A percentile compares a stretch with the other conserved stretches of the same genome.
phyloP scores from a whole-genome alignment of 2,888 invertebrate genomes.

The Acheta domesticus region DNA sequence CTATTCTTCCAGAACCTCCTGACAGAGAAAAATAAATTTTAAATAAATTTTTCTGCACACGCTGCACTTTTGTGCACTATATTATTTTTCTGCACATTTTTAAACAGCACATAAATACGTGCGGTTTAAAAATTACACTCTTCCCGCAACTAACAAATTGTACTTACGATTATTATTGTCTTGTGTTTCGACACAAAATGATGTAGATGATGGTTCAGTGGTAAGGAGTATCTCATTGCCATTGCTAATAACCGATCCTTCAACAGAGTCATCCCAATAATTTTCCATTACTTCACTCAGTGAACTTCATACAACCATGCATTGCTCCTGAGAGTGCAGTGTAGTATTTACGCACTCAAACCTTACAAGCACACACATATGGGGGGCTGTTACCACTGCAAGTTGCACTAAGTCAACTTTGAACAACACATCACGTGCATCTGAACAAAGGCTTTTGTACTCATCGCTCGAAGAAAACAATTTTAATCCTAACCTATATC shows the following conservation, averaged over 20 bases:
- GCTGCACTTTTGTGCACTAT: too few species aligned
- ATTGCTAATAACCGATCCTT: conserved; percentile 26
- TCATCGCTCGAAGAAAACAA: neutral
- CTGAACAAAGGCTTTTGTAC: neutral
- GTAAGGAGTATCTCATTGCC: conserved; percentile 26
- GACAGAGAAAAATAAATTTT: neutral
- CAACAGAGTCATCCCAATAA: conserved; percentile 20
- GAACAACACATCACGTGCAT: neutral
- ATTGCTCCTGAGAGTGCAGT: too few species aligned
- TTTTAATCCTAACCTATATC: neutral
- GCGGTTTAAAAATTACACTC: too few species aligned
- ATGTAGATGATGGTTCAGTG: neutral
- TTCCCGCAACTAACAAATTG: neutral
- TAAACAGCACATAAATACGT: too few species aligned
- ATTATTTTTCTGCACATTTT: neutral
- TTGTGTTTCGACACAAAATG: neutral
- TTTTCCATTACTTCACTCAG: conserved; percentile 20
- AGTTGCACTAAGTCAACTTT: too few species aligned
- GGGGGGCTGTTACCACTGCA: too few species aligned
- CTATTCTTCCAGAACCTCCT: conserved; percentile 30
- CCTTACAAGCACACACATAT: too few species aligned
- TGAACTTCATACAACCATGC: too few species aligned
- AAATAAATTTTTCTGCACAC: neutral
- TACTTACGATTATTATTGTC: neutral
- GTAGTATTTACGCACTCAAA: too few species aligned